Evolutionary conservation across 2,113 vertebrate species (phyloP), one percentile per base, ranked within the genome.

Genomic region (Erpornis zantholeuca): DNA sequence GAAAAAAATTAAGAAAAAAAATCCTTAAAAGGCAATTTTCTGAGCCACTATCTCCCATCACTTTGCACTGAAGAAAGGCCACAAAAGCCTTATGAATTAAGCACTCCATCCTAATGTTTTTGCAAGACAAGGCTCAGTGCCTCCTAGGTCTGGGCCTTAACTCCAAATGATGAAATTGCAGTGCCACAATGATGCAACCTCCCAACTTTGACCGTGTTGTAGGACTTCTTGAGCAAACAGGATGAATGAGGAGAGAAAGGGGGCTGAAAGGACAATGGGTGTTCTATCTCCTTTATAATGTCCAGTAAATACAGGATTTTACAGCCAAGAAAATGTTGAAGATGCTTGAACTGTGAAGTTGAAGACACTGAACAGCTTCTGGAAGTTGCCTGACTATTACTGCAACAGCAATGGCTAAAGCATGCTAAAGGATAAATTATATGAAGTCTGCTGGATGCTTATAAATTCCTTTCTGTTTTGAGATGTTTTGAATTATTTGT

Each of bases 161-260:
- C n/a, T 70, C 44, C 31, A 44, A 6, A 16, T 27, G 38, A 13
- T n/a, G 60, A 72, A 87, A 69, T 57, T 42, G 12, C 27, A 66
- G 9, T 21, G 6, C 45, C 14, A 29, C 59, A 18, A 4, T 13
- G 50, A 29, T 10, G 14, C 38, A 63, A 42, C 3, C 7, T 29
- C 16, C 14, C 38, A 77, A 12, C 19, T 50, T 86, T 54, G 52
- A 36, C 9, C 1, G 0, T n/a, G 4, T 42, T 33, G 1, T 17
- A 15, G 4, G 6, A 65, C 8, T 12, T 88, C 36, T 45, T 33
- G 27, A 86, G 20, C 29, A 69, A 63, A 36, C 2, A 29, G 20
- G 11, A 70, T 9, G 23, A 77, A 61, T 24, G 19, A 77, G 7
- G 8, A 50, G 50, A 82, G 17, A 76, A 90, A 65, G 6, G 29